These are phyloP conservation scores for Tenthredo amoena DNA, from an alignment of 2,888 invertebrate genomes.

Conservation along the genomic window DNA sequence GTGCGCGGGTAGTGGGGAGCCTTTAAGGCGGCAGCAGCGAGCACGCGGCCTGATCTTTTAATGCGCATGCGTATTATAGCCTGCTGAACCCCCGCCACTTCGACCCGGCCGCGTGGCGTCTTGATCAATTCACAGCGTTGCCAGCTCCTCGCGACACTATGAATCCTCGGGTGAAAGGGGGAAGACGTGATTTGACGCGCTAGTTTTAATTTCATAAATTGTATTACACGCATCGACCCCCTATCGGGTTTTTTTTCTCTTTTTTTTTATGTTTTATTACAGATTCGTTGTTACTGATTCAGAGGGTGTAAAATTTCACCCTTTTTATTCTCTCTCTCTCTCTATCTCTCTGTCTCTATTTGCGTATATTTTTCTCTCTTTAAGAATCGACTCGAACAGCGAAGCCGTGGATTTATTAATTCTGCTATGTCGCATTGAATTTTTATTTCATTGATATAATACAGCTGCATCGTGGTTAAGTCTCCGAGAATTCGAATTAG, in stretches of 20 bases:
- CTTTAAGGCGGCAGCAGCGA: conserved; percentile 58
- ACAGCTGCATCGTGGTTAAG: not conserved
- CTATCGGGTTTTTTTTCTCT: not conserved
- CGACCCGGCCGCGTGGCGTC: conserved; percentile 75
- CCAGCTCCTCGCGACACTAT: conserved; percentile 66
- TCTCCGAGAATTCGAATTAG: not conserved
- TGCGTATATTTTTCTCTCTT: not conserved
- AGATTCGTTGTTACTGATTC: not conserved
- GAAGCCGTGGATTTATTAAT: not conserved
- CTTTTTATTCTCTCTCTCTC: not conserved
- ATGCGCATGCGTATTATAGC: conserved; percentile 72
- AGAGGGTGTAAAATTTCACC: not conserved
- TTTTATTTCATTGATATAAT: not conserved
- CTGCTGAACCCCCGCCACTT: conserved; percentile 62
- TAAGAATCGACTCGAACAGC: not conserved
- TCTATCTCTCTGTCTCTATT: not conserved
- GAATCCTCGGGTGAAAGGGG: conserved; percentile 56
- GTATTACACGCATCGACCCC: conserved; percentile 65
- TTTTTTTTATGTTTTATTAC: not conserved
- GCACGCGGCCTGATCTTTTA: conserved; percentile 67
- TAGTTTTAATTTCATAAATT: conserved; percentile 70
- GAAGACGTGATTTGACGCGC: conserved; percentile 56
- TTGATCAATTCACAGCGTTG: conserved; percentile 76
- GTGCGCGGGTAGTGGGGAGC: conserved; percentile 14
- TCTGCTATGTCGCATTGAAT: not conserved